phyloP scores from a whole-genome alignment of 2,113 vertebrate genomes.

The Theropithecus gelada region DNA sequence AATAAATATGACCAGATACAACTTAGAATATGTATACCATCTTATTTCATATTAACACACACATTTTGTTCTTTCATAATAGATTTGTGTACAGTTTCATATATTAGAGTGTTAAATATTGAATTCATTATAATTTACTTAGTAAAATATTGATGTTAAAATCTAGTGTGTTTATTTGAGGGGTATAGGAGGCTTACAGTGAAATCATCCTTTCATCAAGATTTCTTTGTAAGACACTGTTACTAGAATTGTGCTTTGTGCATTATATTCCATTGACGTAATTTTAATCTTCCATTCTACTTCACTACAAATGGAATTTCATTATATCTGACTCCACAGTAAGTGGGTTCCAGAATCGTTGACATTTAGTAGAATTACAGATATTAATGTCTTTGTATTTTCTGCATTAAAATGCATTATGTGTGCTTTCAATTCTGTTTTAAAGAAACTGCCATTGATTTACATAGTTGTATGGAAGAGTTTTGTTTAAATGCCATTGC shows the following conservation, averaged over 20 bases:
- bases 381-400: slow-evolving; percentile 54
- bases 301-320: slow-evolving; percentile 44
- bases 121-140: slow-evolving; percentile 44
- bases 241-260: slow-evolving; percentile 56
- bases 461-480: slow-evolving; percentile 41
- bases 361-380: slow-evolving; percentile 74
- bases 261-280: slow-evolving; percentile 50
- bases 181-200: background rate
- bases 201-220: slow-evolving; percentile 50
- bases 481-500: slow-evolving; percentile 43
- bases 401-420: slow-evolving; percentile 58
- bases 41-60: slow-evolving; percentile 29
- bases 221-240: slow-evolving; percentile 43
- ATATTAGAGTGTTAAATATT: slow-evolving; percentile 23
- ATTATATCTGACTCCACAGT: slow-evolving; percentile 54
- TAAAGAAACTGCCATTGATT: slow-evolving; percentile 60
- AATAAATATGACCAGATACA: background rate
- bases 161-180: background rate
- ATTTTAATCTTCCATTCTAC: slow-evolving; percentile 57
- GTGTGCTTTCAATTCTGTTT: slow-evolving; percentile 55
- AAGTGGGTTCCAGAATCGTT: slow-evolving; percentile 53
- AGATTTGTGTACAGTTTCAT: slow-evolving; percentile 40
- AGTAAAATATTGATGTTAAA: slow-evolving; percentile 39
- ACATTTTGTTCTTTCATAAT: background rate
- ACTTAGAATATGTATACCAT: background rate